Conservation (phyloP, 2,113 vertebrate species). For the Strigops habroptila region DNA sequence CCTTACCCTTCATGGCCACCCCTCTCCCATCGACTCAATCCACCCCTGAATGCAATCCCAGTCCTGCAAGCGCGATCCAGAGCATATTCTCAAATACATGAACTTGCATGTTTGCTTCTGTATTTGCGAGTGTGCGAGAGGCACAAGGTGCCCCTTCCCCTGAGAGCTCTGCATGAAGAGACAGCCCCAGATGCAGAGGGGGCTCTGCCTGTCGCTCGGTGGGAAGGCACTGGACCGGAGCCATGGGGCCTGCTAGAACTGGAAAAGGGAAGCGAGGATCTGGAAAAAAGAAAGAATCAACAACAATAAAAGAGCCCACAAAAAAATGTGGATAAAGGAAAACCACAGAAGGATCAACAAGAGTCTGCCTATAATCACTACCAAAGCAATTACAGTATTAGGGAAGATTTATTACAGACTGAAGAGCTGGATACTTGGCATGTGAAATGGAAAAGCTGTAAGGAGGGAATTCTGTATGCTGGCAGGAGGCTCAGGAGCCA, state of each 20-base stretch:
- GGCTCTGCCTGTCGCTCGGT: neutral
- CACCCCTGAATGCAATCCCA: neutral
- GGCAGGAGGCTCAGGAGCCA: neutral
- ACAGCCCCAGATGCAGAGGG: neutral
- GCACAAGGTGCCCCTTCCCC: neutral
- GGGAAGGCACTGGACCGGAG: neutral
- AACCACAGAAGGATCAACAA: conserved; percentile 46
- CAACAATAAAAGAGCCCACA: conserved; percentile 37
- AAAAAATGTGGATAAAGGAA: conserved; percentile 34
- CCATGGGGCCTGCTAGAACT: conserved; percentile 19
- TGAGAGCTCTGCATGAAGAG: neutral
- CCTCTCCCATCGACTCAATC: neutral
- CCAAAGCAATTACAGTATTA: conserved; percentile 63
- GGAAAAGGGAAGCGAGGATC: conserved; percentile 32
- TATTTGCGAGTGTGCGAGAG: neutral
- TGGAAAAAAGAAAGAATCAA: neutral
- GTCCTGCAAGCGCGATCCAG: neutral
- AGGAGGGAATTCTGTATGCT: conserved; percentile 58
- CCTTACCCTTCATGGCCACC: neutral
- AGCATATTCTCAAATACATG: neutral
- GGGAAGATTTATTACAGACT: conserved; percentile 57
- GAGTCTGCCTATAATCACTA: conserved; percentile 57
- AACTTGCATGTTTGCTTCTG: neutral
- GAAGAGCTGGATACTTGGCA: conserved; percentile 56
- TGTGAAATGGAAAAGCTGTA: conserved; percentile 47